phyloP scores from a whole-genome alignment of 2,888 invertebrate genomes.

The Cataglyphis rosenhaueri region DNA sequence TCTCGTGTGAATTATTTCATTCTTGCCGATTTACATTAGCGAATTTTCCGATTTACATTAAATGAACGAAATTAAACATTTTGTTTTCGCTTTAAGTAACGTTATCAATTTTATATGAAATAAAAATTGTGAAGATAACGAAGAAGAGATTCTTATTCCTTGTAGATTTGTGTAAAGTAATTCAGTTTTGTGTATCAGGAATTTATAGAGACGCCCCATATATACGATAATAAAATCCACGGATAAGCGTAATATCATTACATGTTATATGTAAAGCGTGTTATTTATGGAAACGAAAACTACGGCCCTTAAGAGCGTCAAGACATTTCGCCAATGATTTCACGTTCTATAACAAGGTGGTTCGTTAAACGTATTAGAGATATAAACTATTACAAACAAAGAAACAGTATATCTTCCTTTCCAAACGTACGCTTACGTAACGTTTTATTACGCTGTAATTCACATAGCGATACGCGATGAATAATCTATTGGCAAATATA shows the following conservation, averaged over 20 bases:
- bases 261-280: constrained; percentile 12
- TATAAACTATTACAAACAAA: constrained; percentile 12
- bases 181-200: neutral
- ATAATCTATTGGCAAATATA: constrained; percentile 38
- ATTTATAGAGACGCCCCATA: neutral
- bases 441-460: constrained; percentile 47
- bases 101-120: neutral
- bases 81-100: neutral
- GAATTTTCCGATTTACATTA: neutral
- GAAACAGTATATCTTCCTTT: neutral
- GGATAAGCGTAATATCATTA: constrained; percentile 20
- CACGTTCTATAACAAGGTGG: constrained; percentile 11
- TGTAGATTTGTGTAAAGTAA: neutral
- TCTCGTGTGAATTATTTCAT: neutral
- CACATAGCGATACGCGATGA: constrained; percentile 33
- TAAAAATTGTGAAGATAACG: neutral
- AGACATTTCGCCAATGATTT: constrained; percentile 8
- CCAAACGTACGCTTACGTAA: constrained; percentile 42
- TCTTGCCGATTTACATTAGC: neutral
- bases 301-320: constrained; percentile 4
- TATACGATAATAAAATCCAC: constrained; percentile 11
- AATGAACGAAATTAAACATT: neutral
- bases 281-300: constrained; percentile 39
- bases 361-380: constrained; percentile 38
- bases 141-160: neutral